phyloP scores from a whole-genome alignment of 2,113 vertebrate genomes.

The Phalacrocorax aristotelis region DNA sequence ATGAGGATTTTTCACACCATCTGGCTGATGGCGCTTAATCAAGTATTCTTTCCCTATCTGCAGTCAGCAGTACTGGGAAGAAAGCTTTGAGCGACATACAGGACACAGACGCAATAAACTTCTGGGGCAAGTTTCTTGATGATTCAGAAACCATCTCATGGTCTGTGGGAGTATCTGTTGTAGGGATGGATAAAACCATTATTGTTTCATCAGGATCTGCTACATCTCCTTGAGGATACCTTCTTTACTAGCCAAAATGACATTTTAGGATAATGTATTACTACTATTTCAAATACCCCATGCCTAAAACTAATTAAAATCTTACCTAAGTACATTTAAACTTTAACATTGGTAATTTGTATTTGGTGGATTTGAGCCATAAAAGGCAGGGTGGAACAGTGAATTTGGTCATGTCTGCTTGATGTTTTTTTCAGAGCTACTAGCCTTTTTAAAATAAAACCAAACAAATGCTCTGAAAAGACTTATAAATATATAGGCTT shows the following conservation, averaged over 20 bases:
- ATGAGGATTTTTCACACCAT: neutral
- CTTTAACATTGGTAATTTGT: neutral
- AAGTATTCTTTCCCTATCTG: neutral
- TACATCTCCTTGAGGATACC: neutral
- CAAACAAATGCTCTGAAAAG: neutral
- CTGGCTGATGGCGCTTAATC: neutral
- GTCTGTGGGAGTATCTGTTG: neutral
- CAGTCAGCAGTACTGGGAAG: neutral
- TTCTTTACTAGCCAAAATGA: neutral
- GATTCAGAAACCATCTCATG: neutral
- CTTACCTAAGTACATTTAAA: neutral
- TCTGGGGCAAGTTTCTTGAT: neutral
- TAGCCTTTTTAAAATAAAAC: neutral
- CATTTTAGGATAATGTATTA: neutral
- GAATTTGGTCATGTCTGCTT: neutral
- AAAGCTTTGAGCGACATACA: neutral
- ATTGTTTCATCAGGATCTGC: neutral
- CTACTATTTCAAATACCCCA: neutral
- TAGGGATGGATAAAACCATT: neutral
- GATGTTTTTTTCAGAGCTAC: neutral
- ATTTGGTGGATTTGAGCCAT: neutral
- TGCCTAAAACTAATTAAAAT: neutral
- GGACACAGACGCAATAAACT: neutral
- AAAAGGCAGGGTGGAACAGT: neutral
- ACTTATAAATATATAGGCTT: neutral